Base-by-base conservation (phyloP, 2,797 vertebrate species). In the Tiaroga cobitis region DNA sequence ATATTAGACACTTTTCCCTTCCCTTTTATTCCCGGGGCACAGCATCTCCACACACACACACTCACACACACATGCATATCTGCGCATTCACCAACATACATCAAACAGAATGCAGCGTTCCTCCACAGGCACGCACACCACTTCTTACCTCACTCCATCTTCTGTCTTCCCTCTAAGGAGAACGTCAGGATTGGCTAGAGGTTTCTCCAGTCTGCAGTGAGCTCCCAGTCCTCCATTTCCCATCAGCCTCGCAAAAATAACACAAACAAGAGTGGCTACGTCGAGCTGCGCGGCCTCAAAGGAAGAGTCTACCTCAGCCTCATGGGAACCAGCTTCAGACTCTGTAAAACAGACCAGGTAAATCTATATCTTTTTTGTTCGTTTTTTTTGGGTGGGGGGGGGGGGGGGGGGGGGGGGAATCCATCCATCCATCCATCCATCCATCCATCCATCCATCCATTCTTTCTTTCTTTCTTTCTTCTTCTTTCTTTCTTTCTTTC, bases 331-430 rank as follows among this genome's bases (percentile, higher is more conserved):
- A 97, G 95, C 89, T 95, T 99, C 93, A 97, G 96, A 95, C 95
- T 99, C 91, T 97, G 97, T 95, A 99, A 99, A 96, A 97, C 96
- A 88, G 97, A 98, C 91, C 97, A 99, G 98, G 98, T 99, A 95
- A 92, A 89, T 91, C 86, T 90, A 89, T 89, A 89, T 65, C 6
- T 72, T 39, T 56, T 37, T 34, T 74, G 0, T 15, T 73, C 3
- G 26, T 18, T 46, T 11, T 29, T 56, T 18, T 11, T 3, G 3
- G 32, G 32, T 0, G 8, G 7, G 43, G 11, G 43, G 43, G 43
- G 43, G 43, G 43, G 43, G 43, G 3, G 32, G 32, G 2, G 8
- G 7, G 43, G 11, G 43, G 43, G 43, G 43, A n/a, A n/a, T n/a
- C 43, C 43, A 46, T 46, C 43, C 49, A 5, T 18, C 4, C 16